A percentile compares a stretch with the other conserved stretches of the same genome.
These are phyloP conservation scores for Pentalonia nigronervosa DNA, from an alignment of 1,140 invertebrate species.

Conservation along the genomic window DNA sequence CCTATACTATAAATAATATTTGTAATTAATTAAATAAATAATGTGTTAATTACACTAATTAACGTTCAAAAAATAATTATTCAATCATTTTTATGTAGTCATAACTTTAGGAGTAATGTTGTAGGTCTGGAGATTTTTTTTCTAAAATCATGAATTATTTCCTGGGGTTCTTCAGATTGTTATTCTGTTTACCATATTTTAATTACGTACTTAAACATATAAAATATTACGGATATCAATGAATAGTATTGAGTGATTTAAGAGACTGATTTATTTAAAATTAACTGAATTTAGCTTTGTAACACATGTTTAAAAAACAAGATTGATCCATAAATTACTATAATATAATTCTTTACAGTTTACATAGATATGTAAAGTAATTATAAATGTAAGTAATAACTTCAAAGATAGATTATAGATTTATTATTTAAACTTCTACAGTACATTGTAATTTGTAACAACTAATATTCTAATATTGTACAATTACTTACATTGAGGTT, in stretches of 20 bases:
- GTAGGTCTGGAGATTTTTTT: too few relatives aligned
- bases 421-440: neutral
- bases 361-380: neutral
- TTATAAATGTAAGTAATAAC: constrained; percentile 5
- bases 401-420: constrained; percentile 19
- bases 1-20: neutral
- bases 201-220: too few relatives aligned
- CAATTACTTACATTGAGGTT: too few relatives aligned
- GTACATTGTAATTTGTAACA: constrained; percentile 7
- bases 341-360: neutral
- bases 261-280: neutral
- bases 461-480: too few relatives aligned
- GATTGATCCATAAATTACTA: constrained; percentile 19
- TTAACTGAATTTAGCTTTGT: neutral
- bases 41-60: neutral
- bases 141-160: too few relatives aligned
- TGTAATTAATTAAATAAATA: constrained; percentile 19
- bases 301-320: constrained; percentile 1
- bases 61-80: neutral
- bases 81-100: too few relatives aligned
- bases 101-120: too few relatives aligned
- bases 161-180: too few relatives aligned
- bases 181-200: too few relatives aligned
- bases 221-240: too few relatives aligned
- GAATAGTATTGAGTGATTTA: too few relatives aligned